phyloP scores from a whole-genome alignment of 2,888 invertebrate genomes.

The Elegia similella region DNA sequence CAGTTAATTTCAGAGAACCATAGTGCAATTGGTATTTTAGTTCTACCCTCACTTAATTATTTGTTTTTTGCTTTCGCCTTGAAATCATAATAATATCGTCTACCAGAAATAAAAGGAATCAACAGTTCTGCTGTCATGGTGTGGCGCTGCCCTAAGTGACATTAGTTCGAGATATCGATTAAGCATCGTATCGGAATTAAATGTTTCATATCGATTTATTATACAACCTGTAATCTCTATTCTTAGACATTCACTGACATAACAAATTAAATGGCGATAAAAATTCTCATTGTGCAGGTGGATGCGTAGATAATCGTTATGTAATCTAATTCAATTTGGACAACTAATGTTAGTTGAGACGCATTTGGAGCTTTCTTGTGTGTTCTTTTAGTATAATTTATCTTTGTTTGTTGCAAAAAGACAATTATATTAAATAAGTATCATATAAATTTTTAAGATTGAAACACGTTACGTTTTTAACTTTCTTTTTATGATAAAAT shows the following conservation, averaged over 20 bases:
- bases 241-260: conserved; percentile 19
- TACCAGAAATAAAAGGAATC: too few species aligned
- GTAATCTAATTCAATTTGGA: conserved; percentile 35
- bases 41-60: too few species aligned
- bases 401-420: too few species aligned
- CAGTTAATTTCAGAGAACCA: too few species aligned
- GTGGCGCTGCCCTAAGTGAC: conserved; percentile 22
- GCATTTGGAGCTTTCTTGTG: conserved; percentile 19
- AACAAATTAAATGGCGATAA: conserved; percentile 25
- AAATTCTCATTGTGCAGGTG: conserved; percentile 28
- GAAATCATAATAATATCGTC: too few species aligned
- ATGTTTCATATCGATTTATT: conserved; percentile 12
- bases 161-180: conserved; percentile 16
- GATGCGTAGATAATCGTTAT: conserved; percentile 40
- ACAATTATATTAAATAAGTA: too few species aligned
- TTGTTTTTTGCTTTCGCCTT: too few species aligned
- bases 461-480: too few species aligned
- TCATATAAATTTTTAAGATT: too few species aligned
- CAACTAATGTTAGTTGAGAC: conserved; percentile 22
- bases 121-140: too few species aligned
- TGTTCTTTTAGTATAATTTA: neutral
- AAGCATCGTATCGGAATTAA: neutral
- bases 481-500: too few species aligned
- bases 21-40: too few species aligned
- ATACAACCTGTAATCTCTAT: conserved; percentile 9